These are phyloP conservation scores for Hypocryptadius cinnamomeus DNA, from an alignment of 2,113 vertebrate genomes.

Conservation along the genomic window DNA sequence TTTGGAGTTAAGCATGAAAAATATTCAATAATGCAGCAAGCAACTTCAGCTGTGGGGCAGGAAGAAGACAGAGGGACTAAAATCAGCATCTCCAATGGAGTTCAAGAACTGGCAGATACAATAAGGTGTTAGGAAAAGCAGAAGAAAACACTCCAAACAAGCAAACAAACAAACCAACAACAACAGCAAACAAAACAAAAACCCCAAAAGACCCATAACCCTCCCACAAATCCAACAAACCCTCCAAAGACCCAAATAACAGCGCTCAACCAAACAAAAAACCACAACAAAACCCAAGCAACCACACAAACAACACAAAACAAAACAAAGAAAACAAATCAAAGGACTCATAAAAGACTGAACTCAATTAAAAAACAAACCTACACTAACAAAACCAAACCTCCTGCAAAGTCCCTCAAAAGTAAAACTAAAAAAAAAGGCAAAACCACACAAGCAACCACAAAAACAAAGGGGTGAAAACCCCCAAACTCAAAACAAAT, in stretches of 20 bases:
- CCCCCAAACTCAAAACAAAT: neutral
- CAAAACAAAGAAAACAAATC: no score
- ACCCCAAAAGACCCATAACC: no score
- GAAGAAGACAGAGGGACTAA: neutral
- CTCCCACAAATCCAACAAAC: neutral
- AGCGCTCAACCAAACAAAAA: neutral
- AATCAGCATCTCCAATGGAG: neutral
- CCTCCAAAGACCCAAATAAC: neutral
- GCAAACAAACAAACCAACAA: neutral
- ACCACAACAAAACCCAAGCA: neutral
- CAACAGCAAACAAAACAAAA: neutral
- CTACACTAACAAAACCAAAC: neutral
- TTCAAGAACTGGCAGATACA: neutral
- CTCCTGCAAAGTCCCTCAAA: neutral
- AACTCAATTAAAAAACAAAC: neutral
- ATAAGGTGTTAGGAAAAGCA: neutral
- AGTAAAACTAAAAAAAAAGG: neutral
- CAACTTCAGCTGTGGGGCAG: neutral
- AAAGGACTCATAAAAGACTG: no score
- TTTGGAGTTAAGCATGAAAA: neutral
- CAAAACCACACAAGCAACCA: neutral
- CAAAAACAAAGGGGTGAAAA: fast-evolving
- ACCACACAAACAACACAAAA: neutral
- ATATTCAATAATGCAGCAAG: neutral
- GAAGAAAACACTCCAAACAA: neutral